Evolutionary conservation across 2,888 invertebrate genomes (phyloP).

Genomic region (Zaprionus bogoriensis): DNA sequence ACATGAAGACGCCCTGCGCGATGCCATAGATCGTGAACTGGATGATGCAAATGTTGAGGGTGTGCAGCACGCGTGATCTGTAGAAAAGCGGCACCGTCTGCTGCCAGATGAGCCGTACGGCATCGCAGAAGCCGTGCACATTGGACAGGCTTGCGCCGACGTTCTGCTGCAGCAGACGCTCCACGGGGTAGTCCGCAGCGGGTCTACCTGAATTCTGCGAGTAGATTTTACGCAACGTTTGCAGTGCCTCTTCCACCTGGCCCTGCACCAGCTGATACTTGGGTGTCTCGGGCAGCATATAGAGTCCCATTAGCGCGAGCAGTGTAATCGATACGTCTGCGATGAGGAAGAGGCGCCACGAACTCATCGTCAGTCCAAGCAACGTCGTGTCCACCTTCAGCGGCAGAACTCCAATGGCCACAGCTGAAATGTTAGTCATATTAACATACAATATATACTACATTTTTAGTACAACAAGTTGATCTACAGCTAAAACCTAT

Average conservation of each 20-base stretch:
- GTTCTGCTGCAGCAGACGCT: conserved; percentile 63
- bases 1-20: conserved; percentile 81
- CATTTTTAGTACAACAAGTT: too few relatives aligned
- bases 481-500: too few relatives aligned
- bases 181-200: conserved; percentile 84
- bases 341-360: conserved; percentile 90
- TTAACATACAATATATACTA: too few relatives aligned
- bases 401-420: conserved; percentile 89
- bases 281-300: conserved; percentile 90
- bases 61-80: conserved; percentile 66
- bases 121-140: conserved; percentile 71
- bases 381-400: conserved; percentile 83
- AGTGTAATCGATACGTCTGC: conserved; percentile 87
- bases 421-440: too few relatives aligned
- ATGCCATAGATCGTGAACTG: conserved; percentile 76
- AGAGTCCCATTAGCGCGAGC: conserved; percentile 85
- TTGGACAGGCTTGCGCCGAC: conserved; percentile 73
- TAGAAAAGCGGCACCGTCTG: conserved; percentile 80
- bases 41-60: conserved; percentile 76
- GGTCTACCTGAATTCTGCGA: conserved; percentile 83
- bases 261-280: conserved; percentile 88
- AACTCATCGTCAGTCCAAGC: conserved; percentile 85
- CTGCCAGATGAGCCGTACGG: conserved; percentile 76
- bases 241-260: conserved; percentile 85
- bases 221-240: conserved; percentile 86